Conservation (phyloP, 2,113 vertebrate species). For the Marcusenius ussheri region DNA sequence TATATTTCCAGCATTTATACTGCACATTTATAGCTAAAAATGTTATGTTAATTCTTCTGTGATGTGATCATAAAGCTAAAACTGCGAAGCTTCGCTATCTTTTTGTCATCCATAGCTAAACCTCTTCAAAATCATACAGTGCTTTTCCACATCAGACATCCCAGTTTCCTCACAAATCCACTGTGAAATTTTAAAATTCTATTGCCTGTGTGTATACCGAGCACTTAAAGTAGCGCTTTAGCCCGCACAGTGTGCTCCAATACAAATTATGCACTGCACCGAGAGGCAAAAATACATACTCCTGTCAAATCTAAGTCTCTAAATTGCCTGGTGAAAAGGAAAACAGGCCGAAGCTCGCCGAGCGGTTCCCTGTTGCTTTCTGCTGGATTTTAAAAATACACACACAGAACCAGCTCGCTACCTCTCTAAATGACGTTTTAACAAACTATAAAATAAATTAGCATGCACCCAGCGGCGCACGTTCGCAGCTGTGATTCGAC, state of each 20-base stretch:
- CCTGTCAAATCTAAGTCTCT: not conserved
- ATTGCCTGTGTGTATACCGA: not conserved
- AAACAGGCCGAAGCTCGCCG: not conserved
- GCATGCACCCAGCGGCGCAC: not conserved
- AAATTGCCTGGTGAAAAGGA: not conserved
- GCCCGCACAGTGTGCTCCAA: not conserved
- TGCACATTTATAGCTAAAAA: not conserved
- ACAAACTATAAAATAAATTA: conserved; percentile 11
- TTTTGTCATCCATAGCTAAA: not conserved
- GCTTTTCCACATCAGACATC: not conserved
- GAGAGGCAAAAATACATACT: not conserved
- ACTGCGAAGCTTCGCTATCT: not conserved
- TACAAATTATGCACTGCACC: not conserved
- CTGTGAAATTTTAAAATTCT: not conserved
- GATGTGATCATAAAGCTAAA: not conserved
- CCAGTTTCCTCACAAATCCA: not conserved
- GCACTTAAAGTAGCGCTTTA: not conserved
- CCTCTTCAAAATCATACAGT: not conserved
- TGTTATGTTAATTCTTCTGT: not conserved
- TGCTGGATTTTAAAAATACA: not conserved
- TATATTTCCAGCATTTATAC: not conserved
- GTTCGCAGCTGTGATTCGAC: not conserved
- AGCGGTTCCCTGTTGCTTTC: not conserved
- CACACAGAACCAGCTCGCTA: not conserved
- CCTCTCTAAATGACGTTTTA: conserved; percentile 8